Evolutionary conservation across 2,113 vertebrate genomes (phyloP), one percentile per base, ranked within the genome.

Genomic region (Phalacrocorax pelagicus): DNA sequence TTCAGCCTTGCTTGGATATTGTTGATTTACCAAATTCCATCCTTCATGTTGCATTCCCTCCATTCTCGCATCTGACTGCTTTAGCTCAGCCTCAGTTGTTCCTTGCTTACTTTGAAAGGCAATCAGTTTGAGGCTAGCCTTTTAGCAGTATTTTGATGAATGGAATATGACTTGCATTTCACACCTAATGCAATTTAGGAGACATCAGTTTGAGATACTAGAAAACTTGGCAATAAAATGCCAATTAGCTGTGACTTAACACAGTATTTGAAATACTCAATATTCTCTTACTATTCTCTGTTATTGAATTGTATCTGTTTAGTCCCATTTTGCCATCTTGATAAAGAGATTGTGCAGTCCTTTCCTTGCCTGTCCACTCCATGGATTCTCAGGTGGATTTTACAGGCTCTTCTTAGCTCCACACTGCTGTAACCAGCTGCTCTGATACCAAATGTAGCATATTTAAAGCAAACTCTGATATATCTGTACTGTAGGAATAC

Each of bases 161-260:
- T 78, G 70, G 65, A 81, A 59, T 83, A 84, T 40, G 67, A 92
- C 59, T 95, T 74, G 29, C 24, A 54, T 78, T 86, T 95, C 91
- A 74, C 72, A 84, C 85, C 90, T 88, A 65, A 92, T 78, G 86
- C 44, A 94, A 84, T 94, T 91, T 74, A 80, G 23, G 63, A 78
- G 36, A 52, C 77, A 88, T 86, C 72, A 88, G 34, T 86, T 83
- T 65, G 86, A 90, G 88, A 80, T 40, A 54, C 30, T 44, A 21
- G 74, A 79, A 93, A 80, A 86, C 62, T 46, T 88, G 71, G 88
- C 94, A 97, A 88, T 90, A 90, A 95, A 93, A 86, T 86, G 67
- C 67, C 92, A 92, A 81, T 95, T 96, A 94, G 54, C 75, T 90
- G 59, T 70, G 75, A 86, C 79, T 96, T 85, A 90, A 57, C 54